Percentiles rank a stretch among this genome's conserved stretches.
phyloP scores from a whole-genome alignment of 2,888 invertebrate genomes.

The Drosophila buzzatii region DNA sequence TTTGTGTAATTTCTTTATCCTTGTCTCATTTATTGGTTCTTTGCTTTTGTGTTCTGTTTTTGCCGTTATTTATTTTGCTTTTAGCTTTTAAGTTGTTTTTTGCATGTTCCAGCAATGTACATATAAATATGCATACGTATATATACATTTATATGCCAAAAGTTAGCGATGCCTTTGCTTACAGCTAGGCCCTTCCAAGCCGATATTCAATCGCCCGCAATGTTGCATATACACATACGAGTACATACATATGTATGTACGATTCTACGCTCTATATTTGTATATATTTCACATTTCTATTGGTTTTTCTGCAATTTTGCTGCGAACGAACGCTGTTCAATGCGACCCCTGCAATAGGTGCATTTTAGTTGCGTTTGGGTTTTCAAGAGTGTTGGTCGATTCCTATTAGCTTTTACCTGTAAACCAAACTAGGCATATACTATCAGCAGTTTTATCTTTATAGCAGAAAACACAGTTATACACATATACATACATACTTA shows the following conservation, averaged over 20 bases:
- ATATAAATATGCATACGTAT: not conserved
- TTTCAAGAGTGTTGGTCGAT: slow-evolving; percentile 52
- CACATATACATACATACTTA: not conserved
- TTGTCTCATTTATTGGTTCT: slow-evolving; percentile 41
- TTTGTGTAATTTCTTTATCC: slow-evolving; percentile 29
- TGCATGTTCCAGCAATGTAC: slow-evolving; percentile 52
- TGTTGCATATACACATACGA: slow-evolving; percentile 28
- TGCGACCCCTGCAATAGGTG: slow-evolving; percentile 42
- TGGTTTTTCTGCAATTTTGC: slow-evolving; percentile 32
- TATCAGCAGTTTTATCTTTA: slow-evolving; percentile 58
- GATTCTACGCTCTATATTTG: slow-evolving; percentile 4
- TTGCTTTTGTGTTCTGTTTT: slow-evolving; percentile 35
- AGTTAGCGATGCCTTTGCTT: slow-evolving; percentile 36
- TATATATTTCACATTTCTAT: slow-evolving; percentile 3
- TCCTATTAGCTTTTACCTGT: slow-evolving; percentile 9
- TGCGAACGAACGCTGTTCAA: slow-evolving; percentile 52
- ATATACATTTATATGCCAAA: slow-evolving; percentile 52
- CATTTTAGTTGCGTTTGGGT: slow-evolving; percentile 63
- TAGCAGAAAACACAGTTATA: slow-evolving; percentile 14
- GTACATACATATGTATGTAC: not conserved
- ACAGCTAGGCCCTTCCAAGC: slow-evolving; percentile 41
- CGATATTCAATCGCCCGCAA: slow-evolving; percentile 13
- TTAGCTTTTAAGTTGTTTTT: slow-evolving; percentile 40
- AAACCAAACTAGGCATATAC: not conserved
- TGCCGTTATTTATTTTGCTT: slow-evolving; percentile 39